Evolutionary conservation across 1,140 invertebrate species (phyloP).

Genomic region (Telenomus remus): DNA sequence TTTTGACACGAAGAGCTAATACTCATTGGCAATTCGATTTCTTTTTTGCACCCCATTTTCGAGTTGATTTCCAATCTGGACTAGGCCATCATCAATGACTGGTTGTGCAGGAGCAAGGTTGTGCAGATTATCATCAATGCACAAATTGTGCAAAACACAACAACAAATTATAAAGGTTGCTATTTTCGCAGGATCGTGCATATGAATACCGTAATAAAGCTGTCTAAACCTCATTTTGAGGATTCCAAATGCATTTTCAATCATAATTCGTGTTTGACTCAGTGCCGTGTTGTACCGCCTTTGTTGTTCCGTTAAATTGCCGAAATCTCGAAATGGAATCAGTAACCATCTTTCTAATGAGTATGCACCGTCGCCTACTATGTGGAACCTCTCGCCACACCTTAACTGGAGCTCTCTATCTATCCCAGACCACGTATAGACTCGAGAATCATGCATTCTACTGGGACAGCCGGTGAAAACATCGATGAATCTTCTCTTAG

Average conservation of each 20-base stretch:
- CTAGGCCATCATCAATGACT: too few relatives aligned
- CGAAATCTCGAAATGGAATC: constrained; percentile 62
- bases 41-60: too few relatives aligned
- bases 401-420: constrained; percentile 5
- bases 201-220: constrained; percentile 45
- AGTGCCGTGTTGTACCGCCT: constrained; percentile 58
- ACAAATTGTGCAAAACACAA: constrained; percentile 13
- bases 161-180: constrained; percentile 32
- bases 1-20: too few relatives aligned
- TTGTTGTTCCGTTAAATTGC: constrained; percentile 60
- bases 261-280: constrained; percentile 50
- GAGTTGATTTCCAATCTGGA: neutral
- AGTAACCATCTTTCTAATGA: constrained; percentile 58
- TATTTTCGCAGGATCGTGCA: constrained; percentile 15
- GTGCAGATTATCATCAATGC: too few relatives aligned
- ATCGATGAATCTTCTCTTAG: constrained; percentile 60
- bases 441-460: constrained; percentile 58
- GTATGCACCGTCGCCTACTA: constrained; percentile 68
- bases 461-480: constrained; percentile 58
- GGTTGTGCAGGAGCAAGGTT: too few relatives aligned
- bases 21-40: too few relatives aligned
- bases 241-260: constrained; percentile 62
- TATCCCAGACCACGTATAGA: constrained; percentile 36
- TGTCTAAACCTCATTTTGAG: constrained; percentile 60
- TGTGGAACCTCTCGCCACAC: constrained; percentile 27